Evolutionary conservation across 2,888 invertebrate genomes (phyloP).

Genomic region (Cantharis lateralis): DNA sequence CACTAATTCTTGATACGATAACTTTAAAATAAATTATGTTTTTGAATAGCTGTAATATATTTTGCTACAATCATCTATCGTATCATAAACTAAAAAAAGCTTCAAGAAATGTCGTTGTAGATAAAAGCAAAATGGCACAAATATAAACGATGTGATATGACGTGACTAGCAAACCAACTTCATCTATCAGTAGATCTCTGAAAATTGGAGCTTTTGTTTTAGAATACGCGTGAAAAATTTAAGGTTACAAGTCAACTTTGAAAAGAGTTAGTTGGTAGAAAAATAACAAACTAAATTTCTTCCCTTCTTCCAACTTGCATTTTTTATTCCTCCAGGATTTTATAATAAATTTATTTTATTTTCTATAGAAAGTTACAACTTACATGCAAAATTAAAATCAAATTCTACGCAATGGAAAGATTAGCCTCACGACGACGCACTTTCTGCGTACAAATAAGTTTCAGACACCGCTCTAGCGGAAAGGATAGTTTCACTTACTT

Average conservation of each 20-base stretch:
- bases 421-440: no score
- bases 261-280: constrained; percentile 2
- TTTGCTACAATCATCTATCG: constrained; percentile 4
- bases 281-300: not conserved
- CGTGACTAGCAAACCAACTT: constrained; percentile 28
- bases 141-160: constrained; percentile 26
- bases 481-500: no score
- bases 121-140: constrained; percentile 29
- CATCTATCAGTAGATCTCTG: constrained; percentile 24
- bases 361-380: not conserved
- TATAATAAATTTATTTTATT: not conserved
- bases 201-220: constrained; percentile 27
- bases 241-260: constrained; percentile 2
- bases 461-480: no score
- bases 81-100: constrained; percentile 27
- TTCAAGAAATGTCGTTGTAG: constrained; percentile 25
- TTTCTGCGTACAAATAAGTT: no score
- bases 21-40: not conserved
- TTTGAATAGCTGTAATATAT: not conserved
- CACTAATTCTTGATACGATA: not conserved
- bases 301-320: not conserved
- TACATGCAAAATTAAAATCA: no score
- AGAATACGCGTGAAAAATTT: constrained; percentile 19
- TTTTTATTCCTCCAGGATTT: not conserved
- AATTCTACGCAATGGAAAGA: not conserved